phyloP scores from a whole-genome alignment of 2,888 invertebrate genomes.

The Xiphydria camelus region DNA sequence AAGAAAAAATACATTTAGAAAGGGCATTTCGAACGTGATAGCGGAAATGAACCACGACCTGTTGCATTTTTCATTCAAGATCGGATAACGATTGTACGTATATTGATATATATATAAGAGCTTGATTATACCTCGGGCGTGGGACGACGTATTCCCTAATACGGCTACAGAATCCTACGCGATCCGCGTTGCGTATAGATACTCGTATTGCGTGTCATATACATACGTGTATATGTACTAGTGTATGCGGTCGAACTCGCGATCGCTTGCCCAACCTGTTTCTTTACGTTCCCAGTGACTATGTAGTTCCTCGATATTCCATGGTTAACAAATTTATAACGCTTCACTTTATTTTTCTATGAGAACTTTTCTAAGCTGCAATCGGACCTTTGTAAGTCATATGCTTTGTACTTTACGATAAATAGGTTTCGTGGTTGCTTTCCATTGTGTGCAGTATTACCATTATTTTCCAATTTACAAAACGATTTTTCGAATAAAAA shows the following conservation, averaged over 20 bases:
- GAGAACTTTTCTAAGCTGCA: background rate
- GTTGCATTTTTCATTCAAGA: no score
- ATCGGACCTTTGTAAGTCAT: background rate
- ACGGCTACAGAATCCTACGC: slow-evolving; percentile 52
- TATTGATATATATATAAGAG: no score
- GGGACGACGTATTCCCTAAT: slow-evolving; percentile 64
- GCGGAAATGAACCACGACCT: slow-evolving; percentile 3
- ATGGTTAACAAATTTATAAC: background rate
- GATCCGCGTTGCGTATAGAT: slow-evolving; percentile 16
- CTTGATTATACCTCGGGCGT: no score
- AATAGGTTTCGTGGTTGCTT: no score
- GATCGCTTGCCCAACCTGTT: slow-evolving; percentile 18
- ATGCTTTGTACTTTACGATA: no score
- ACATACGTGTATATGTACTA: no score
- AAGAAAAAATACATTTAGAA: background rate
- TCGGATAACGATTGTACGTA: no score
- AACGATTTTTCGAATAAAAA: no score
- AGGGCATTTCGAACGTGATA: background rate
- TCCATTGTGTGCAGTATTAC: no score
- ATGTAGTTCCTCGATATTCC: background rate
- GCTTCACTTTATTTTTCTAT: background rate
- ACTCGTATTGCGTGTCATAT: no score
- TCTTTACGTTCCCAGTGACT: background rate
- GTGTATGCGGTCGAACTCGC: no score
- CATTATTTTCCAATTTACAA: no score